Evolutionary conservation across 2,113 vertebrate species (phyloP).

Genomic region (Brienomyrus brachyistius): DNA sequence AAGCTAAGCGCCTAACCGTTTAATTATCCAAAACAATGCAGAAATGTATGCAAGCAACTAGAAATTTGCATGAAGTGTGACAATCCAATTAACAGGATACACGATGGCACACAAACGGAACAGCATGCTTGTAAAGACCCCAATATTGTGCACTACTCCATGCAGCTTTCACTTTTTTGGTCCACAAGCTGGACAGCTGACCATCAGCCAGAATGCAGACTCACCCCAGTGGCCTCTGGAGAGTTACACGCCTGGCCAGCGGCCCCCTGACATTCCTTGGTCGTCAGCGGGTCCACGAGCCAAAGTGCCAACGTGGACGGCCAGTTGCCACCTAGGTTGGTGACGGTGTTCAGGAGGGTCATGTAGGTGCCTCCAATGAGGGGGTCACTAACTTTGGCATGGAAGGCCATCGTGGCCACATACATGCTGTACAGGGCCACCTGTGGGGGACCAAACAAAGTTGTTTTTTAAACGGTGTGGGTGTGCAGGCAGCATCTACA

Average conservation of each 20-base stretch:
- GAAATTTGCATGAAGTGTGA: neutral
- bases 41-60: neutral
- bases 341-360: conserved; percentile 92
- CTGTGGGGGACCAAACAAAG: conserved; percentile 44
- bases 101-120: neutral
- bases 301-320: conserved; percentile 88
- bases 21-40: neutral
- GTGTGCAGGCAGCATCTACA: neutral
- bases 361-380: conserved; percentile 96
- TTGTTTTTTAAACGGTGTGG: neutral
- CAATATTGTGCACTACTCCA: neutral
- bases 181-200: neutral
- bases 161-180: neutral
- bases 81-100: neutral
- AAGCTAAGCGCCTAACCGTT: neutral
- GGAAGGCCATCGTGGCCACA: conserved; percentile 94
- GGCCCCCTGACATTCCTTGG: conserved; percentile 76
- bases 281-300: conserved; percentile 91
- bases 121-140: neutral
- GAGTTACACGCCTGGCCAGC: conserved; percentile 67
- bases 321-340: conserved; percentile 95
- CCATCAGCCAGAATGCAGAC: conserved; percentile 25
- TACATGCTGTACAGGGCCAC: conserved; percentile 94
- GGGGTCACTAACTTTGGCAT: conserved; percentile 93
- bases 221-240: conserved; percentile 67